phyloP scores from a whole-genome alignment of 1,140 invertebrate genomes.

The Atta cephalotes region DNA sequence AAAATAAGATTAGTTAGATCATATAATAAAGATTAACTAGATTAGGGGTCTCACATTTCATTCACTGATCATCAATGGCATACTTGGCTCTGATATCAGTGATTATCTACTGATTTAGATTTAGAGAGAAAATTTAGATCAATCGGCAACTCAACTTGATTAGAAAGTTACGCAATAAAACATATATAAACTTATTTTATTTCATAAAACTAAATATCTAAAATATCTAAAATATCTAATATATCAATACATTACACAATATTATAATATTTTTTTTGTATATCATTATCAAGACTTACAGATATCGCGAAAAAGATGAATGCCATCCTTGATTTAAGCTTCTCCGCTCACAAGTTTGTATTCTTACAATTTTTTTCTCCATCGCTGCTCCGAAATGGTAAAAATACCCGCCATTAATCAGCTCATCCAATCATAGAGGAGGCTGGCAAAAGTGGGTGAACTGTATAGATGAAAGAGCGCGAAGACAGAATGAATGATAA shows the following conservation, averaged over 20 bases:
- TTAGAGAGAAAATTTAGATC: neutral
- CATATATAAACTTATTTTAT: neutral
- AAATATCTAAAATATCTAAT: neutral
- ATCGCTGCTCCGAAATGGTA: neutral
- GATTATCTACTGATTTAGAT: no score
- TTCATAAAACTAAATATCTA: neutral
- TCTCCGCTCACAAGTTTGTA: neutral
- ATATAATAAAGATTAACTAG: no score
- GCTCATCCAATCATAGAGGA: conserved; percentile 31
- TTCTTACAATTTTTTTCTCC: conserved; percentile 15
- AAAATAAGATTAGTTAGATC: no score
- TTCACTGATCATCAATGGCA: no score
- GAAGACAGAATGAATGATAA: conserved; percentile 56
- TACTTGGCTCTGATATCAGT: no score
- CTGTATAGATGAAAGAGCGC: conserved; percentile 32
- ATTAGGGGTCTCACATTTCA: no score
- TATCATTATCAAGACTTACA: neutral
- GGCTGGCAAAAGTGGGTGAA: conserved; percentile 4
- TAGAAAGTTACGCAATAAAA: neutral
- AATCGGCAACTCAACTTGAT: neutral
- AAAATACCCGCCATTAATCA: conserved; percentile 51
- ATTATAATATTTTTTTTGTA: neutral
- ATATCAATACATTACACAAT: neutral
- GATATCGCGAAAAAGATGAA: neutral
- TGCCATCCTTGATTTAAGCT: neutral